Evolutionary conservation across 2,113 vertebrate species (phyloP).

Genomic region (Urocitellus parryii): DNA sequence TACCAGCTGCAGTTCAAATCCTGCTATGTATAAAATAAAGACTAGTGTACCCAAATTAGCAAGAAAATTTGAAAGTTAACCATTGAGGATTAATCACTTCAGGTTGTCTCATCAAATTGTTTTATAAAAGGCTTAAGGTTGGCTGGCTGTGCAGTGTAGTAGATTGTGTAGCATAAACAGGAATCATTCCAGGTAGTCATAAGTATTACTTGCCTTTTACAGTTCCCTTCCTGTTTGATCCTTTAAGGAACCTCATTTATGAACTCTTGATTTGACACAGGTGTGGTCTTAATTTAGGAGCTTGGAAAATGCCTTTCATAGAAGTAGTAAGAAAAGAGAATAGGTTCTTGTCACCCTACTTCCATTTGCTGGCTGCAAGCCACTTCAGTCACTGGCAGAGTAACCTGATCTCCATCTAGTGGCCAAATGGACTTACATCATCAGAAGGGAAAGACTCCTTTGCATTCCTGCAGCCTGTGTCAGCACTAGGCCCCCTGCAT

Average conservation of each 20-base stretch:
- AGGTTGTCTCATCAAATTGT: not conserved
- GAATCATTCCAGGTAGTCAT: not conserved
- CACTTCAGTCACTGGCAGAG: constrained; percentile 48
- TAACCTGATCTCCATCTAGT: constrained; percentile 86
- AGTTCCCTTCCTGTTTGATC: not conserved
- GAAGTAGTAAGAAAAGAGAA: constrained; percentile 63
- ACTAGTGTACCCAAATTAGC: not conserved
- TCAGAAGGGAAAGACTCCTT: not conserved
- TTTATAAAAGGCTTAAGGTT: constrained; percentile 50
- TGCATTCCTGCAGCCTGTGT: not conserved
- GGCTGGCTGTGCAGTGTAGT: not conserved
- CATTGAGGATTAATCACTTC: not conserved
- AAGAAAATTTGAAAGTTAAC: constrained; percentile 22
- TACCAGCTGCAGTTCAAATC: constrained; percentile 91
- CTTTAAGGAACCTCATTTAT: not conserved
- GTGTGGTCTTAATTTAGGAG: not conserved
- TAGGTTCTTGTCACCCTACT: not conserved
- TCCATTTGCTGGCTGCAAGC: not conserved
- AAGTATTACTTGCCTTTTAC: not conserved
- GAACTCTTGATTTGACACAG: constrained; percentile 30
- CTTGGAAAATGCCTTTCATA: constrained; percentile 58
- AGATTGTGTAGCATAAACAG: not conserved
- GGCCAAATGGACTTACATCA: constrained; percentile 55
- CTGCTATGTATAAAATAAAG: constrained; percentile 89
- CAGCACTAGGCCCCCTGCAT: not conserved